Base-by-base conservation (phyloP, 2,797 vertebrate species). In the Anabacerthia variegaticeps region DNA sequence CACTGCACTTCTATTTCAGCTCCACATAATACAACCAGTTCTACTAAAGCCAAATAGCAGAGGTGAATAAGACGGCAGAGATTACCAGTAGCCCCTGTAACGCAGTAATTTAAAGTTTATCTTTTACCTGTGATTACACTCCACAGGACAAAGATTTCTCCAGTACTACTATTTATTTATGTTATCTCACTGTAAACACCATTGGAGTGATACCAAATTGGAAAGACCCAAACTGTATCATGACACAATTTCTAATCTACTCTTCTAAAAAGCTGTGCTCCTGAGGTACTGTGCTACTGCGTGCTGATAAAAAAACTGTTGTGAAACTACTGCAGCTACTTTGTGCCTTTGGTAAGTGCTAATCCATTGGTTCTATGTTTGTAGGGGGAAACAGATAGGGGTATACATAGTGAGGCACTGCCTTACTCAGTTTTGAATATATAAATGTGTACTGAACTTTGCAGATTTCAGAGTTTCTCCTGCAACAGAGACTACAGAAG, bases 331-430 rank as follows among this genome's bases (percentile, higher is more conserved):
- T 69, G 71, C 63, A 92, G 58, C 67, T 82, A 59, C 55, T 48
- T 58, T 20, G 63, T 89, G 84, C 71, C 59, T 91, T 86, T 48
- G 84, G 66, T 92, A 94, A 94, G 86, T 79, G n/a, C 63, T 59
- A 34, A 54, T n/a, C n/a, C 73, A 52, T 21, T 37, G 32, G 12
- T 62, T 91, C 32, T 65, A 1, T 21, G 27, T 43, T 39, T 58
- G n/a, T 11, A 48, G 15, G 6, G 22, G 20, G n/a, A 86, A 86
- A 86, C 3, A n/a, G 8, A 56, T 19, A 82, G 28, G 34, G 17
- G 6, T 12, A 55, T 32, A 32, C 6, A n/a, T 5, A 34, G 9
- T 52, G 79, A 62, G 3, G 2, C 20, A 30, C 19, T 62, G 15
- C 55, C 46, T 88, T 77, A 24, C 7, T 59, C 14, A 56, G 39